Evolutionary conservation across 2,888 invertebrate species (phyloP), one percentile per base, ranked within the genome.

Genomic region (Opisthograptis luteolata): DNA sequence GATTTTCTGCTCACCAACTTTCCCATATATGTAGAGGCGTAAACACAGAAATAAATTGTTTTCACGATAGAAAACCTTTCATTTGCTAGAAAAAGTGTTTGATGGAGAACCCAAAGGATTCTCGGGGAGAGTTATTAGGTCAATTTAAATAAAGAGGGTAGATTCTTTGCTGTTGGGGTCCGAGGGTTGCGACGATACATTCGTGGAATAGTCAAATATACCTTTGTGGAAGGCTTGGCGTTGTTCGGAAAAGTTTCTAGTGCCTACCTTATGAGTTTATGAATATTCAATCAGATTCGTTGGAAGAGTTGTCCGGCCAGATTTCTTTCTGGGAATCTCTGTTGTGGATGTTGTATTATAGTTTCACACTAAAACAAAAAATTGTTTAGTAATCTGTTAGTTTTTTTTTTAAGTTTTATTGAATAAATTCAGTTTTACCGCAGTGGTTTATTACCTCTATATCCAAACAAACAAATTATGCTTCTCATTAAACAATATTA

Each of bases 61-160:
- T 59, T 44, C 49, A 50, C 36, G 37, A 55, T 45, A 40, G 40
- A 46, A 55, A 61, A 58, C 61, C 60, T 54, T 66, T 64, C 54
- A 67, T 64, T 61, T 62, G 43, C 57, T 51, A 47, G 50, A 64
- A 68, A 70, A 75, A 70, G 77, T 76, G 76, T 79, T 81, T 76
- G 67, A 61, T 62, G 58, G 53, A 46, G 55, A 50, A 64, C 66
- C 65, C 58, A 43, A 51, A 60, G 68, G 70, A 63, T 61, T 52
- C 62, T 44, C 60, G 57, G 64, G 52, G 46, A 51, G 66, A 67
- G 66, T 79, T 83, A 79, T 81, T 80, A 76, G 74, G 73, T 67
- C 66, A 75, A 65, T 70, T 76, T 75, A 78, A 81, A 84, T 79
- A 84, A 67, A 70, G 68, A 49, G 59, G 59, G 68, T 62, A 58